Base-by-base conservation (phyloP, 2,797 vertebrate species). In the Sylvia borin region DNA sequence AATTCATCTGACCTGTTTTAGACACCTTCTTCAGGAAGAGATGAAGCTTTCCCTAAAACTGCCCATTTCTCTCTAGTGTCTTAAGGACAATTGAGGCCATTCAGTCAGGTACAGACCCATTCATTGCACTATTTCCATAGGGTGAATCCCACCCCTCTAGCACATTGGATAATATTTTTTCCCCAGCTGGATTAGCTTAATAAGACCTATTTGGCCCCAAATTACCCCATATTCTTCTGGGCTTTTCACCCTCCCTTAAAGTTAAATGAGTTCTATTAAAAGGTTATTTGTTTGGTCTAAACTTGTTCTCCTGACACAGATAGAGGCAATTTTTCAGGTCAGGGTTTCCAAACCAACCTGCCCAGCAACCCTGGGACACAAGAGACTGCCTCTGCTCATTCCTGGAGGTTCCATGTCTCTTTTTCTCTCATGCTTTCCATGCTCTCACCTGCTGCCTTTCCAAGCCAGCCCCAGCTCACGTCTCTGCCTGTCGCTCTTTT, bases 1-100 rank as follows among this genome's bases (percentile, higher is more conserved):
- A 67, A 95, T 95, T 89, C 72, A 95, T 95, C 92, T 94, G 53
- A 53, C 57, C 90, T 82, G 17, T 64, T 96, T 95, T 43, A 94
- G 88, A 82, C 77, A 93, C 53, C 60, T 95, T 92, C 92, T 95
- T 85, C 73, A 93, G 64, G 64, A 95, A 82, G 91, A 95, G 88
- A 92, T 19, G 80, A 89, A 95, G 88, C 77, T 94, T 91, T 87
- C 16, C 45, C 48, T 91, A 89, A 94, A 96, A 87, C 53, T 85
- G 24, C 57, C 67, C 75, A 26, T 96, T 94, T 90, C 80, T 95
- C 85, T 92, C 67, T n/a, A 64, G 83, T 57, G 60, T 70, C 74
- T 88, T 88, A 66, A 79, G 48, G 70, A 85, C 57, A 57, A 42
- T 85, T 92, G 60, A 85, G 53, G 42, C 53, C 48, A 27, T 85